Base-by-base conservation (phyloP, 2,888 invertebrate species). In the Hypsopygia costalis region DNA sequence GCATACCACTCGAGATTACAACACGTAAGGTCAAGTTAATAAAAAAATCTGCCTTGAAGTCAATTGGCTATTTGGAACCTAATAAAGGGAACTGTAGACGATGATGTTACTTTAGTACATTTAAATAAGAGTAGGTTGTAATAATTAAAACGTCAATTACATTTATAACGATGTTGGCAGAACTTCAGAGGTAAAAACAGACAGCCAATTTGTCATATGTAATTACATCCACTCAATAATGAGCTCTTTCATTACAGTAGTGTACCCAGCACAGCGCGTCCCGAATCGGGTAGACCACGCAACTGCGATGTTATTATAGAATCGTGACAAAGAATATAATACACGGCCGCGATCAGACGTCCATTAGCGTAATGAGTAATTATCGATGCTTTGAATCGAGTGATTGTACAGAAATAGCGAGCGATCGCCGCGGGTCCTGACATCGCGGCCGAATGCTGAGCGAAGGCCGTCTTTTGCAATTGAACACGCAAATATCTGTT, bases 311-410 rank as follows among this genome's bases (percentile, higher is more conserved):
- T 52, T 55, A 58, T 52, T 58, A 64, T 61, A 43, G 46, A 64
- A 56, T 80, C 81, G 74, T 82, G 81, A 80, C 74, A 77, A 67
- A 66, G 62, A 58, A 60, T 55, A 67, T 64, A 69, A 69, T 63
- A 46, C 58, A 51, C 50, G 52, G 51, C 55, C 52, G 49, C 63
- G 65, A 77, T 77, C 62, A 61, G 54, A 68, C 62, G 67, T 73
- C 78, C 78, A 83, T 83, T 82, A 81, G 62, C 52, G 57, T 81
- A 77, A 77, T 79, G 71, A 80, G 69, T 78, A 80, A 82, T 81
- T 81, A 78, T 62, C 70, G 69, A 53, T 49, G 60, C 57, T 62
- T 62, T 55, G 60, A 58, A 62, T 59, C 58, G 52, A 65, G 70
- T 54, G 69, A 69, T 68, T 64, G 71, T 60, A 46, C 47, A 44